Evolutionary conservation across 2,797 vertebrate species (phyloP).

Genomic region (Syngnathus rostellatus): DNA sequence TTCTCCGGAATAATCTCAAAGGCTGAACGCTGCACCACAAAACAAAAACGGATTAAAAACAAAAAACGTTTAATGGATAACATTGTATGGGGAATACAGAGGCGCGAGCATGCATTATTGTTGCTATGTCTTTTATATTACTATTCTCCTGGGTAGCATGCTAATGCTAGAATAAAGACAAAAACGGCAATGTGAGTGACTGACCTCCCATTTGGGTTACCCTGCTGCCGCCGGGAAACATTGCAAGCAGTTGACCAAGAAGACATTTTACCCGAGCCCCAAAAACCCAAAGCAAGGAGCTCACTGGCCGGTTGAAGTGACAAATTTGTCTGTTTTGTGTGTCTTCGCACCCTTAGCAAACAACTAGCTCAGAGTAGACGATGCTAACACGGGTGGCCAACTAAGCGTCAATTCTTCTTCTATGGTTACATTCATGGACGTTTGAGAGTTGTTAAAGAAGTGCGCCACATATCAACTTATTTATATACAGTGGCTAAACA

Average conservation of each 20-base stretch:
- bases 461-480: not conserved
- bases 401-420: not conserved
- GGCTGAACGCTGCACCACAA: slow-evolving; percentile 50
- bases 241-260: slow-evolving; percentile 58
- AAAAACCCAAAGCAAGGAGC: not conserved
- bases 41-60: not conserved
- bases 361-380: not conserved
- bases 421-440: not conserved
- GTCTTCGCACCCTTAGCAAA: not conserved
- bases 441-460: not conserved
- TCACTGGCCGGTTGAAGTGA: not conserved
- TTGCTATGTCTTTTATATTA: not conserved
- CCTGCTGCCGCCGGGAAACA: slow-evolving; percentile 46
- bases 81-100: not conserved
- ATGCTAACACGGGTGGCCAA: too few relatives aligned
- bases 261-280: slow-evolving; percentile 49
- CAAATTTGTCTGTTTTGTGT: not conserved
- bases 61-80: not conserved
- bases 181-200: not conserved
- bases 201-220: slow-evolving; percentile 68
- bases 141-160: slow-evolving; percentile 6
- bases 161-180: slow-evolving; percentile 17
- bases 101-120: not conserved
- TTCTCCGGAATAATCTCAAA: slow-evolving; percentile 60
- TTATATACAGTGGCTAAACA: not conserved